phyloP scores from a whole-genome alignment of 2,888 invertebrate genomes.

The Latrodectus hesperus region DNA sequence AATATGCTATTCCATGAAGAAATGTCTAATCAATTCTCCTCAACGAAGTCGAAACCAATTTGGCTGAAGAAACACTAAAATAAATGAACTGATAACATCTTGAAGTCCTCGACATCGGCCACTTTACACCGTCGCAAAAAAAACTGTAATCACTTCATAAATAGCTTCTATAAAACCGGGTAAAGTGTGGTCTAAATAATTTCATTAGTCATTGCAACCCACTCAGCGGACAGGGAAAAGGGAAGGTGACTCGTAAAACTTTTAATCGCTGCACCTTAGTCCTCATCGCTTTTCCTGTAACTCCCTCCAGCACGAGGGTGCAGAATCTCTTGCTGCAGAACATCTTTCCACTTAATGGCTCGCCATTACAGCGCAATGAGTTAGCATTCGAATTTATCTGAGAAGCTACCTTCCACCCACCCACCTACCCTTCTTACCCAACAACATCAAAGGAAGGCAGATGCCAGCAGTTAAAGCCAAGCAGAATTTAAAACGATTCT shows the following conservation, averaged over 20 bases:
- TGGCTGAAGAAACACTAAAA: no score
- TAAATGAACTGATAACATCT: background rate
- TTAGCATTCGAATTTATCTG: conserved; percentile 57
- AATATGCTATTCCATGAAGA: no score
- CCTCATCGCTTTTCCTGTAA: background rate
- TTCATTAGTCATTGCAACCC: conserved; percentile 39
- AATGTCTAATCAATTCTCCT: no score
- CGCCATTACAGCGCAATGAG: conserved; percentile 48
- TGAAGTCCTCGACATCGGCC: background rate
- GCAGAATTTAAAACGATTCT: conserved; percentile 42
- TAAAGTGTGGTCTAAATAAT: conserved; percentile 35
- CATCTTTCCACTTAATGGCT: conserved; percentile 33
- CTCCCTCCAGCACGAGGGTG: background rate
- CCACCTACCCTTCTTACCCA: background rate
- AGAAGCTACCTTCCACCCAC: background rate
- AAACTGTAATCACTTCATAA: background rate
- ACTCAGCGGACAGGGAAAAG: background rate
- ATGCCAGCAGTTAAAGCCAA: conserved; percentile 5
- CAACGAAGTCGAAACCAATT: no score
- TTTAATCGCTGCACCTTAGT: conserved; percentile 23
- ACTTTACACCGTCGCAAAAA: background rate
- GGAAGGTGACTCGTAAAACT: conserved; percentile 32
- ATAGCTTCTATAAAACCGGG: conserved; percentile 13
- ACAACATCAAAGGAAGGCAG: conserved; percentile 4
- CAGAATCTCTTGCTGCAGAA: conserved; percentile 5